These are phyloP conservation scores for Venustaconcha ellipsiformis DNA, from an alignment of 1,140 invertebrate species.

Conservation along the genomic window DNA sequence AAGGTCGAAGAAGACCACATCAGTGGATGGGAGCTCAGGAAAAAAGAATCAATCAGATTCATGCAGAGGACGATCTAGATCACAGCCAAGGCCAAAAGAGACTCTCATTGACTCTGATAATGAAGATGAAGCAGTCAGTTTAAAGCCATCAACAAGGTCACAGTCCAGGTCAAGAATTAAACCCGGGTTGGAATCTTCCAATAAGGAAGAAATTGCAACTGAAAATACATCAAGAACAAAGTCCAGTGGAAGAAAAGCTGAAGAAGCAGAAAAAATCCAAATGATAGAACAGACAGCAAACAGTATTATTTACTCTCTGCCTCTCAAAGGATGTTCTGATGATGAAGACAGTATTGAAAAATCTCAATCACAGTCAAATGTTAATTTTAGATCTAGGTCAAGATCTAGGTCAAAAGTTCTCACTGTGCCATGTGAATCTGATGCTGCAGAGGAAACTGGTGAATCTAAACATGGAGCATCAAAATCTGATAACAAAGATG, in stretches of 20 bases:
- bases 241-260: background rate
- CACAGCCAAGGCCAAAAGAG: background rate
- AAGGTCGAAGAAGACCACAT: too few relatives aligned
- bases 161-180: background rate
- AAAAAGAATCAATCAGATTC: too few relatives aligned
- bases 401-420: background rate
- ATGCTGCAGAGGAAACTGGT: too few relatives aligned
- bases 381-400: constrained; percentile 1
- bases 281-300: too few relatives aligned
- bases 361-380: too few relatives aligned
- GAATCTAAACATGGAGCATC: background rate
- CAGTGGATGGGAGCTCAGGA: too few relatives aligned
- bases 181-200: background rate
- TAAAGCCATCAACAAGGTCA: background rate
- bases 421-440: too few relatives aligned
- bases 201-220: constrained; percentile 24
- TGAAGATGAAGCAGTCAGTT: background rate
- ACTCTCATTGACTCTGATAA: background rate
- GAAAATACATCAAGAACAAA: constrained; percentile 1
- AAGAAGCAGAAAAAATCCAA: background rate
- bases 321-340: too few relatives aligned
- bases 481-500: constrained; percentile 1
- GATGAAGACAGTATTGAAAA: too few relatives aligned
- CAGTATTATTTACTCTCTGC: too few relatives aligned
- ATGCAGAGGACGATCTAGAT: background rate